Percentiles rank a stretch among this genome's conserved stretches.
Evolutionary conservation across 2,888 invertebrate genomes (phyloP).

Genomic region (Dione vanillae): DNA sequence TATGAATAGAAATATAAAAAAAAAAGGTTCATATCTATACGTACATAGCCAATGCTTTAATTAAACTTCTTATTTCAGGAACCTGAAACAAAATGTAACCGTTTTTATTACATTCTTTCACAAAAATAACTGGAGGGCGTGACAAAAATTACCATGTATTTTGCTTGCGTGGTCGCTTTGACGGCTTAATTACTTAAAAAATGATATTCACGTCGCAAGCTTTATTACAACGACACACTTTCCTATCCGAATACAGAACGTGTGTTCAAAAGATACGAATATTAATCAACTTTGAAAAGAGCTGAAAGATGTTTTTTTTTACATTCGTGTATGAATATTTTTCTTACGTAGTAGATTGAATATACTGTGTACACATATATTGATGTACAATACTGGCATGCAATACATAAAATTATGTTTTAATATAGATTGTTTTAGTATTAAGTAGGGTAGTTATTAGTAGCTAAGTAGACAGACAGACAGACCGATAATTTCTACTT

Average conservation of each 20-base stretch:
- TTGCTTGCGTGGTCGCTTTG: slow-evolving; percentile 38
- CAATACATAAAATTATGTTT: too few species aligned
- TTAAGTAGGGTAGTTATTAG: too few species aligned
- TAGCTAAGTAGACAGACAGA: too few species aligned
- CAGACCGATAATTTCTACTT: too few species aligned
- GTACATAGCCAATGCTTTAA: neutral
- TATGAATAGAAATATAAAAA: too few species aligned
- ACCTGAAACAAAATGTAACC: slow-evolving; percentile 2
- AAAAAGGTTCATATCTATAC: too few species aligned
- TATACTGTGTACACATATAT: too few species aligned
- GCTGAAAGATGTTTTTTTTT: neutral
- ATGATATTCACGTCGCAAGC: slow-evolving; percentile 32
- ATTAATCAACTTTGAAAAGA: slow-evolving; percentile 5
- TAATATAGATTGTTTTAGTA: too few species aligned
- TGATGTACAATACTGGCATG: too few species aligned
- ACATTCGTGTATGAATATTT: too few species aligned
- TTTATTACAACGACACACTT: slow-evolving; percentile 35
- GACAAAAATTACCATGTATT: slow-evolving; percentile 42
- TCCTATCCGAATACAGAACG: slow-evolving; percentile 8
- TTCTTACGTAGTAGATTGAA: too few species aligned
- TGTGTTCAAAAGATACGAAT: slow-evolving; percentile 12
- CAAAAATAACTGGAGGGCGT: slow-evolving; percentile 38
- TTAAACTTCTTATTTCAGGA: neutral
- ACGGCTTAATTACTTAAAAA: slow-evolving; percentile 42
- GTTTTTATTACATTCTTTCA: slow-evolving; percentile 35